Evolutionary conservation across 2,888 invertebrate genomes (phyloP).

Genomic region (Eucera pruinosa): DNA sequence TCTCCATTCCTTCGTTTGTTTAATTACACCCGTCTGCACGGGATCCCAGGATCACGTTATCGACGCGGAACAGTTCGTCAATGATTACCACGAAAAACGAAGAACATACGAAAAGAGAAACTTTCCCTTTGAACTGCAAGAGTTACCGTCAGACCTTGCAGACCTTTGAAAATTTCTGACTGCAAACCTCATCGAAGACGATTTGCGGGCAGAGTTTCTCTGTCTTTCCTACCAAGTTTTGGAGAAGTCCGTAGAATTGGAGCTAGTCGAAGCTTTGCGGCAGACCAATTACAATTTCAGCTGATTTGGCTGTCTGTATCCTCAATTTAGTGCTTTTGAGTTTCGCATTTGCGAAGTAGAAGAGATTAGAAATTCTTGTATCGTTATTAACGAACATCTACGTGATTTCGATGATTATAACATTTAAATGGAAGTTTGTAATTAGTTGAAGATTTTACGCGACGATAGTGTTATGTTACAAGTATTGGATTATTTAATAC

Average conservation of each 20-base stretch:
- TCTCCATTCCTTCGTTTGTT: conserved; percentile 66
- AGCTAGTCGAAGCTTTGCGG: neutral
- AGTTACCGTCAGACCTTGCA: neutral
- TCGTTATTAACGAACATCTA: no score
- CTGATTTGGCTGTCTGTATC: neutral
- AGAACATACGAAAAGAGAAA: no score
- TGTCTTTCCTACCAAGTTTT: neutral
- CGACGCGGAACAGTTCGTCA: neutral
- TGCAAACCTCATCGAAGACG: no score
- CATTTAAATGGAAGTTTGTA: no score
- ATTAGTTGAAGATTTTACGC: no score
- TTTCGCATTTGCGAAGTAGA: neutral
- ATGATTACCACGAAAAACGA: neutral
- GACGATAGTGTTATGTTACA: no score
- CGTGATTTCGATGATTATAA: no score
- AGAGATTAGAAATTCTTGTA: no score
- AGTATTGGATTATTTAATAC: no score
- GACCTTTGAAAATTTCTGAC: neutral
- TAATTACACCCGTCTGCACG: conserved; percentile 46
- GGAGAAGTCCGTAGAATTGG: neutral
- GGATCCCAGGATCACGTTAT: neutral
- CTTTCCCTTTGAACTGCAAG: neutral
- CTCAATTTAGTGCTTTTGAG: neutral
- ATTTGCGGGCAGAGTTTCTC: no score
- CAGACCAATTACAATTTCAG: neutral